phyloP scores from a whole-genome alignment of 2,113 vertebrate species.

The Puntigrus tetrazona region DNA sequence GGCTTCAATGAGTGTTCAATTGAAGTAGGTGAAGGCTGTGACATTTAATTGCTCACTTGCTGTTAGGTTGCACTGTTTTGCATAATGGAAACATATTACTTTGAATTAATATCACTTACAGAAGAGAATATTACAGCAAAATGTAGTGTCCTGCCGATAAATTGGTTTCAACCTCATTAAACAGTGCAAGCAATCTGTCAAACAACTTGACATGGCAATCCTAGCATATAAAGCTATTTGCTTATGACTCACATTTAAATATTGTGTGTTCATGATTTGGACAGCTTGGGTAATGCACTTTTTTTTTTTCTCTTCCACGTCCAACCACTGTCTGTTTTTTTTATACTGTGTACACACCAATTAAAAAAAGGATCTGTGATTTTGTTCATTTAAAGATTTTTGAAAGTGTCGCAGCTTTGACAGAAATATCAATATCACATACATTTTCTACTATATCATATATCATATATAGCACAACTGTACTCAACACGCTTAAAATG shows the following conservation, averaged over 20 bases:
- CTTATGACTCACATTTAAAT: background rate
- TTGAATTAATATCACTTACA: background rate
- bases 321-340: background rate
- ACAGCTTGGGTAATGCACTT: background rate
- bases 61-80: background rate
- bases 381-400: too few species aligned
- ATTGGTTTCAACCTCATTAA: background rate
- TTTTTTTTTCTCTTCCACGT: background rate
- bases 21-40: background rate
- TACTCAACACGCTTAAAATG: background rate
- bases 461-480: too few species aligned
- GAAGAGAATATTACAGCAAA: slow-evolving; percentile 7
- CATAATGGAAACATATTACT: slow-evolving; percentile 1
- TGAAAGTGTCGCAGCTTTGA: too few species aligned
- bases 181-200: background rate
- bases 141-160: background rate
- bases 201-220: background rate
- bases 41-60: background rate
- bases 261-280: background rate
- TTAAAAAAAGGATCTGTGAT: background rate
- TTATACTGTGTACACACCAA: background rate
- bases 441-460: too few species aligned
- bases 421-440: too few species aligned
- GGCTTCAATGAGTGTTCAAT: background rate
- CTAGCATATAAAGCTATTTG: background rate